Evolutionary conservation across 2,888 invertebrate genomes (phyloP).

Genomic region (Drosophila macrospina): DNA sequence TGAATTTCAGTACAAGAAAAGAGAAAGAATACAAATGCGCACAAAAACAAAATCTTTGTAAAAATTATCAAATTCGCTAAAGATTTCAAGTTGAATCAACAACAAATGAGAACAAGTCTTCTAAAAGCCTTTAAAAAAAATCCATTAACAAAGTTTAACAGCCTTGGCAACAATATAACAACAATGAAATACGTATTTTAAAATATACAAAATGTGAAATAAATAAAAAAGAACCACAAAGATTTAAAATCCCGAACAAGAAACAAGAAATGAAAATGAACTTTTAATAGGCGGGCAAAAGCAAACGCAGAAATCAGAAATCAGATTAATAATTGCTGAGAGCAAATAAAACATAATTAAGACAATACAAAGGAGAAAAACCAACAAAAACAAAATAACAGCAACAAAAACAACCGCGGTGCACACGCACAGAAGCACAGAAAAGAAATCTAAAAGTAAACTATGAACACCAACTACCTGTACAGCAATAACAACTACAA

Average conservation of each 20-base stretch:
- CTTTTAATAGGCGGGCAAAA: slow-evolving; percentile 40
- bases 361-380: slow-evolving; percentile 36
- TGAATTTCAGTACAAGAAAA: slow-evolving; percentile 16
- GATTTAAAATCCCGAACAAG: slow-evolving; percentile 17
- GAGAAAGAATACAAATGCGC: background rate
- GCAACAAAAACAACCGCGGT: slow-evolving; percentile 34
- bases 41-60: slow-evolving; percentile 13
- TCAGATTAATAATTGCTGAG: slow-evolving; percentile 62
- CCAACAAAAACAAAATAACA: slow-evolving; percentile 32
- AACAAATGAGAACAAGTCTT: slow-evolving; percentile 22
- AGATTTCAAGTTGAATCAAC: slow-evolving; percentile 12
- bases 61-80: slow-evolving; percentile 13
- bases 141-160: slow-evolving; percentile 55
- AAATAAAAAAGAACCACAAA: slow-evolving; percentile 32
- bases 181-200: slow-evolving; percentile 25
- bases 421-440: slow-evolving; percentile 60
- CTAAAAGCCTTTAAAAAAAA: slow-evolving; percentile 27
- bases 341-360: slow-evolving; percentile 70
- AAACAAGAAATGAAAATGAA: slow-evolving; percentile 42
- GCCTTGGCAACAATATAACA: slow-evolving; percentile 34
- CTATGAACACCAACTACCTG: slow-evolving; percentile 74
- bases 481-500: slow-evolving; percentile 49
- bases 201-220: slow-evolving; percentile 47
- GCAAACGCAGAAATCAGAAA: slow-evolving; percentile 41
- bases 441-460: slow-evolving; percentile 78